phyloP scores from a whole-genome alignment of 2,113 vertebrate genomes.

The Rhinolophus ferrumequinum region DNA sequence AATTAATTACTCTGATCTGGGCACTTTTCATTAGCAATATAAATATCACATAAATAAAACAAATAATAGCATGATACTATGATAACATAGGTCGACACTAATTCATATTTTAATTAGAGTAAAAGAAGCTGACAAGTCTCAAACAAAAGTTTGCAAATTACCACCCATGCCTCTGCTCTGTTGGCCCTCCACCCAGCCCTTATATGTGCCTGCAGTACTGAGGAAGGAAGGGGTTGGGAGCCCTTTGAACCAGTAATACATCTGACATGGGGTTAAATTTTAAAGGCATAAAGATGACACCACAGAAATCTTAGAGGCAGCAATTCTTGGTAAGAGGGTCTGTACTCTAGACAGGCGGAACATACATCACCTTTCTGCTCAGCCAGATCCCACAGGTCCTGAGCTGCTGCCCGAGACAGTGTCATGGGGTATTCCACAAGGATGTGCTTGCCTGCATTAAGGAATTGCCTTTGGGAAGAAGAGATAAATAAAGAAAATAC shows the following conservation, averaged over 20 bases:
- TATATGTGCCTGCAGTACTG: background rate
- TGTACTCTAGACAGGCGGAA: background rate
- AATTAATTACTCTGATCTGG: background rate
- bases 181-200: background rate
- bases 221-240: background rate
- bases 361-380: slow-evolving; percentile 90
- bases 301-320: background rate
- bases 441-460: slow-evolving; percentile 95
- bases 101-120: background rate
- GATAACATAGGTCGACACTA: background rate
- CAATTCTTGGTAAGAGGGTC: background rate
- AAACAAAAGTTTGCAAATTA: background rate
- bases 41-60: background rate
- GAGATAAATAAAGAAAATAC: slow-evolving; percentile 12
- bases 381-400: slow-evolving; percentile 90
- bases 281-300: background rate
- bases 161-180: background rate
- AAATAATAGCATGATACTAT: background rate
- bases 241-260: background rate
- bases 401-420: slow-evolving; percentile 86
- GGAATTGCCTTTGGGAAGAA: slow-evolving; percentile 87
- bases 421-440: slow-evolving; percentile 97
- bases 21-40: background rate
- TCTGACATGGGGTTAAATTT: background rate
- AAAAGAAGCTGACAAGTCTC: background rate